phyloP scores from a whole-genome alignment of 2,888 invertebrate species.

The Hydrotaea cyrtoneurina region DNA sequence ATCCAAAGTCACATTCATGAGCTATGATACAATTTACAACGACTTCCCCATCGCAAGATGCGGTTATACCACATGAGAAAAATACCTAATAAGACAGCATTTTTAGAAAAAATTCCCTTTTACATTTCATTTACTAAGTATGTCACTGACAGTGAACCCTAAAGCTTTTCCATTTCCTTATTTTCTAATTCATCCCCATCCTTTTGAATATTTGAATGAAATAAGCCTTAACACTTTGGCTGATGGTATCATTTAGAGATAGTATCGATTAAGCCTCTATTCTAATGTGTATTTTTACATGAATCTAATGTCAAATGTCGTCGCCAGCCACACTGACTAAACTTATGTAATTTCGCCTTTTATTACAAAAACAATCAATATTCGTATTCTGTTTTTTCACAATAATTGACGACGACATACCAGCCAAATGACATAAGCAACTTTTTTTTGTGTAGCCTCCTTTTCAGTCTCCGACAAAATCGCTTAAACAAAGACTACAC shows the following conservation, averaged over 20 bases:
- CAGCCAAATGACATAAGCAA: slow-evolving; percentile 29
- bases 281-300: neutral
- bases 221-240: neutral
- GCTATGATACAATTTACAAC: no score
- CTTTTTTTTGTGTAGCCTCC: neutral
- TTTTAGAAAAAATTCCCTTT: no score
- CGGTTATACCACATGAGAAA: no score
- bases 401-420: slow-evolving; percentile 34
- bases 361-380: slow-evolving; percentile 25
- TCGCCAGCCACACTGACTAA: neutral
- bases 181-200: no score
- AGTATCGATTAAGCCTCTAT: neutral
- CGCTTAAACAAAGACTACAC: neutral
- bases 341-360: slow-evolving; percentile 12
- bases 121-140: no score
- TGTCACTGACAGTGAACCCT: no score
- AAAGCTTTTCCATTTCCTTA: no score
- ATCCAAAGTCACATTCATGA: no score
- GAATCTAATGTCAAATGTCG: slow-evolving; percentile 12
- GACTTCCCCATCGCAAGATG: no score
- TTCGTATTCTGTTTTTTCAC: neutral
- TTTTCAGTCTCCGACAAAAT: neutral
- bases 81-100: no score
- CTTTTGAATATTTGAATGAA: no score
- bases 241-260: neutral